A percentile compares a stretch with the other conserved stretches of the same genome.
phyloP scores from a whole-genome alignment of 2,113 vertebrate species.

The Toxotes chatareus region DNA sequence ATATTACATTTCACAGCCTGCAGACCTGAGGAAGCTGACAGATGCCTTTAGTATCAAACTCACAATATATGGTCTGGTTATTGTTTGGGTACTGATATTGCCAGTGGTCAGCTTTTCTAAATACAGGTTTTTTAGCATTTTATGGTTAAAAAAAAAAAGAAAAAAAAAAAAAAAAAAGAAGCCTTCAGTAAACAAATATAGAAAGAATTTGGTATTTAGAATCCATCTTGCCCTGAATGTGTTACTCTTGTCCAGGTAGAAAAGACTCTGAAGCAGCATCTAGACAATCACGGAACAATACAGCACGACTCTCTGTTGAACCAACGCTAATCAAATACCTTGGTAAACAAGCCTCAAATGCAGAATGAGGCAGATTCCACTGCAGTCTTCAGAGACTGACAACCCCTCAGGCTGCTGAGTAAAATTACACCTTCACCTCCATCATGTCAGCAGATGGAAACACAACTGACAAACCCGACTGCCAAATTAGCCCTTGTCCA shows the following conservation, averaged over 20 bases:
- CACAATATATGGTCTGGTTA: not conserved
- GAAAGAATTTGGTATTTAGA: not conserved
- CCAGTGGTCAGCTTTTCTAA: no score
- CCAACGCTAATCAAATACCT: slow-evolving; percentile 2
- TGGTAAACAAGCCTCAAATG: not conserved
- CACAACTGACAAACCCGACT: not conserved
- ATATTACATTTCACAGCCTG: slow-evolving; percentile 20
- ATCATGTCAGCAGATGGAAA: not conserved
- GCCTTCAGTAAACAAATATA: no score
- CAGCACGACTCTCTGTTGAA: not conserved
- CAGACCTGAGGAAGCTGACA: no score
- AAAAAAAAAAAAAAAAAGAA: no score
- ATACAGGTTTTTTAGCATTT: no score
- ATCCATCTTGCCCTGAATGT: no score
- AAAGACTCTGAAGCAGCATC: no score
- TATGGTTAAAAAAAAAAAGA: not conserved
- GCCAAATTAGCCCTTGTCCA: not conserved
- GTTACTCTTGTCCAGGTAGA: no score
- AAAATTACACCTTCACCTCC: not conserved
- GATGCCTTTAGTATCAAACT: no score
- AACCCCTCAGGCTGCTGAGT: not conserved
- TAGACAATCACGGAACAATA: not conserved
- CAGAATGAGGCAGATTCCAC: not conserved
- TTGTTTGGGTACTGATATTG: not conserved
- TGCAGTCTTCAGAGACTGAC: slow-evolving; percentile 6